A percentile compares a stretch with the other conserved stretches of the same genome.
Evolutionary conservation across 2,797 vertebrate genomes (phyloP).

Genomic region (Typhlichthys subterraneus): DNA sequence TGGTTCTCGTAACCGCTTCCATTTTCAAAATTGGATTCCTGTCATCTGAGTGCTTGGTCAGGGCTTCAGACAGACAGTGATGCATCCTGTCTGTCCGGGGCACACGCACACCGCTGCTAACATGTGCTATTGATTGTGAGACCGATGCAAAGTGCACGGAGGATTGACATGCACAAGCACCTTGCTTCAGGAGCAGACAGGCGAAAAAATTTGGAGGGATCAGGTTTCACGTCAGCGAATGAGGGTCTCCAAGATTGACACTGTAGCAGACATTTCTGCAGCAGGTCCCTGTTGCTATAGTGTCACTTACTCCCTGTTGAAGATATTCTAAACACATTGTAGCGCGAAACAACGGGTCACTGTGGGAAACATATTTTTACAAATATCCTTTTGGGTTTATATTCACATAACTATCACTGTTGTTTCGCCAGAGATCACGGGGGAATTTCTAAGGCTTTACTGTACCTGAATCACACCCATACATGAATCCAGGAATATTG

Average conservation of each 20-base stretch:
- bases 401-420: slow-evolving; percentile 17
- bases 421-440: slow-evolving; percentile 4
- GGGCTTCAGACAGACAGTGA: slow-evolving; percentile 30
- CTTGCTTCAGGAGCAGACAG: slow-evolving; percentile 47
- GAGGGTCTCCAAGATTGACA: slow-evolving; percentile 16
- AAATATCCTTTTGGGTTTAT: slow-evolving; percentile 15
- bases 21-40: slow-evolving; percentile 22
- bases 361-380: not conserved
- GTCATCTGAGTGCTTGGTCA: slow-evolving; percentile 35
- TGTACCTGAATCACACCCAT: slow-evolving; percentile 97
- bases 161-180: slow-evolving; percentile 58
- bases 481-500: slow-evolving; percentile 97
- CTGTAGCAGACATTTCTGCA: slow-evolving; percentile 23
- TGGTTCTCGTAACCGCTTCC: slow-evolving; percentile 1
- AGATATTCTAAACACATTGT: not conserved
- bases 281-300: slow-evolving; percentile 15
- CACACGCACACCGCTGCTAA: slow-evolving; percentile 20
- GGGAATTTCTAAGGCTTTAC: slow-evolving; percentile 52
- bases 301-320: slow-evolving; percentile 12
- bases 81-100: slow-evolving; percentile 23
- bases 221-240: slow-evolving; percentile 57
- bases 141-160: slow-evolving; percentile 44
- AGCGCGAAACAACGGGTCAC: not conserved
- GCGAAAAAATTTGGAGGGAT: slow-evolving; percentile 28
- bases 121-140: slow-evolving; percentile 58